Base-by-base conservation (phyloP, 2,888 invertebrate genomes). In the Agrotis segetum region DNA sequence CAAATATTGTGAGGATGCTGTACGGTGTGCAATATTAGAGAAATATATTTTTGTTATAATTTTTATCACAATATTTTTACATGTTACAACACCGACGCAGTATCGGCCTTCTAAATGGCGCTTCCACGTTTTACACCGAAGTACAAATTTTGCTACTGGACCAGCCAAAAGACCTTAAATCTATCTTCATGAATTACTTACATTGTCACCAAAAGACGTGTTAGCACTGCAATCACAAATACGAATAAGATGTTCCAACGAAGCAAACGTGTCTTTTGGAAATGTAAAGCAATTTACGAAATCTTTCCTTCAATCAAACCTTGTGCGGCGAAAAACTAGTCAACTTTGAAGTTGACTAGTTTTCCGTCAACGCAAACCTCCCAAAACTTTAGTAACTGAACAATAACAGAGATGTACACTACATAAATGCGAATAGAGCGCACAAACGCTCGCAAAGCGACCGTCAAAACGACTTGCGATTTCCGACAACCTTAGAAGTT, bases 121-220 rank as follows among this genome's bases (percentile, higher is more conserved):
- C 83, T 82, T 82, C 81, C 85, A 85, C 81, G 79, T 83, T 79
- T 77, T 69, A 71, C 82, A 83, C 80, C 77, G 76, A 81, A 78
- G 79, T 84, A 84, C 77, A 83, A 82, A 83, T 78, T 82, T 85
- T 70, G 77, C 87, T 85, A 88, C 87, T 90, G 90, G 90, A 89
- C 90, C 90, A 89, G 88, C 88, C 90, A 89, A 86, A 87, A 82
- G 77, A 85, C 85, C 86, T 85, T 85, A 85, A 85, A 86, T 79
- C 85, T 89, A 90, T 49, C 77, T 77, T 81, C 88, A 84, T 84
- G 77, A 76, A 85, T 82, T 78, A 82, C 85, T 70, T 78, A 74
- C 78, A 77, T 68, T 80, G 40, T 24, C 68, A 52, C 14, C 67
- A 79, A 65, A 78, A 80, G 77, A 70, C 74, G 34, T 49, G 63